Percentiles rank a stretch among this genome's conserved stretches.
Conservation (phyloP, 1,140 invertebrate species). For the Drosophila kohkoa region DNA sequence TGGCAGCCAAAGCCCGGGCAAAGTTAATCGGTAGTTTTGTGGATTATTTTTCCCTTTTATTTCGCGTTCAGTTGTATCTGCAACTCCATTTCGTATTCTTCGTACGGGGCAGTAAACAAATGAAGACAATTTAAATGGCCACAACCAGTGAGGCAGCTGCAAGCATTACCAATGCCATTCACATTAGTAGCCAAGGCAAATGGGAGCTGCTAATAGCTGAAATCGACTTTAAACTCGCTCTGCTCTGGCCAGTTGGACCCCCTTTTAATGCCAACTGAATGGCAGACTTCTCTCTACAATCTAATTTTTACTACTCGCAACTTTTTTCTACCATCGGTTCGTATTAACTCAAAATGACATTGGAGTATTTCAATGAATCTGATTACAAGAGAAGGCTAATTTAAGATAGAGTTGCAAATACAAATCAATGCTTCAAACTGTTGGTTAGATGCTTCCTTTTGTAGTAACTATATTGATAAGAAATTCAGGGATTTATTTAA, state of each 20-base stretch:
- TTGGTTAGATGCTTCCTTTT: too few relatives aligned
- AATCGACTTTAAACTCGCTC: slow-evolving; percentile 4
- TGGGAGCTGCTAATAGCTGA: slow-evolving; percentile 53
- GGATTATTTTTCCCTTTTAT: slow-evolving; percentile 52
- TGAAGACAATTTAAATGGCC: slow-evolving; percentile 80
- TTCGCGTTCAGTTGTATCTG: slow-evolving; percentile 9
- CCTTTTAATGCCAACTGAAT: slow-evolving; percentile 29
- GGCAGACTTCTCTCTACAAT: background rate
- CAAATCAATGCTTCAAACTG: too few relatives aligned
- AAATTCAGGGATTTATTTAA: too few relatives aligned
- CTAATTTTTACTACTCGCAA: background rate
- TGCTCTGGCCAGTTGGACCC: background rate
- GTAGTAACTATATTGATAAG: too few relatives aligned
- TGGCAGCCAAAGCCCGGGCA: slow-evolving; percentile 55
- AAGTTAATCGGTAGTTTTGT: slow-evolving; percentile 78
- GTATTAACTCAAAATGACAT: background rate
- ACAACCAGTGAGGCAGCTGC: background rate
- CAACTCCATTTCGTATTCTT: slow-evolving; percentile 48
- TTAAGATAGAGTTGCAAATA: too few relatives aligned
- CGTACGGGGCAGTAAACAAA: slow-evolving; percentile 69
- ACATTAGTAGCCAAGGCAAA: slow-evolving; percentile 52
- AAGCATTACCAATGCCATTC: slow-evolving; percentile 63
- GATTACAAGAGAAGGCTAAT: too few relatives aligned
- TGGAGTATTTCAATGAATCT: too few relatives aligned
- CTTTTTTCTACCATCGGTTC: background rate